Evolutionary conservation across 2,888 invertebrate genomes (phyloP).

Genomic region (Podotricha telesiphe): DNA sequence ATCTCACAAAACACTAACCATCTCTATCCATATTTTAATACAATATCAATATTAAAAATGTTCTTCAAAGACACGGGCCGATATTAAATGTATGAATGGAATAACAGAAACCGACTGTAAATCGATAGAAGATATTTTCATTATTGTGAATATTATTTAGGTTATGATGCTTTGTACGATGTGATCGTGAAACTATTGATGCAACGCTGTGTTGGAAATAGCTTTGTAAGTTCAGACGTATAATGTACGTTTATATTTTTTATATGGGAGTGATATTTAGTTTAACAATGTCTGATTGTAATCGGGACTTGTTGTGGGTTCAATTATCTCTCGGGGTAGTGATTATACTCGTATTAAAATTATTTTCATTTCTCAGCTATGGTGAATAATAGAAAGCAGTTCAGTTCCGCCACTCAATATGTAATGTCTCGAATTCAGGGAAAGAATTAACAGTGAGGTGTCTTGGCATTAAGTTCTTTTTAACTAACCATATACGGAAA

Average conservation of each 20-base stretch:
- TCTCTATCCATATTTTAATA: conserved; percentile 50
- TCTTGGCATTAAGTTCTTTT: no score
- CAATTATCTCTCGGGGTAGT: no score
- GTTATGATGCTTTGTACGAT: conserved; percentile 8
- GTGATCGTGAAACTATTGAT: conserved; percentile 17
- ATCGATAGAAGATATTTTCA: conserved; percentile 11
- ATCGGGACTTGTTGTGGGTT: no score
- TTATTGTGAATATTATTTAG: conserved; percentile 24
- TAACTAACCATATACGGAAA: no score
- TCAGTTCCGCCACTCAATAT: no score
- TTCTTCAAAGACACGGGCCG: conserved; percentile 38
- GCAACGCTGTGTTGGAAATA: background rate
- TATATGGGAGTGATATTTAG: no score
- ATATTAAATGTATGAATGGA: conserved; percentile 28
- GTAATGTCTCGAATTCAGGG: no score
- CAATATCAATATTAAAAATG: conserved; percentile 48
- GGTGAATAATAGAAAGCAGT: no score
- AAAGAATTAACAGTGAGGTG: no score
- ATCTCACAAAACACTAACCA: conserved; percentile 20
- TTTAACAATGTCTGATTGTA: no score
- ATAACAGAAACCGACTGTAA: conserved; percentile 15
- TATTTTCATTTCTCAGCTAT: no score
- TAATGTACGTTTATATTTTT: background rate
- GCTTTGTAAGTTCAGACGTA: background rate
- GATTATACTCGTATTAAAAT: no score